Conservation (phyloP, 2,113 vertebrate species). For the Scartelaos histophorus region DNA sequence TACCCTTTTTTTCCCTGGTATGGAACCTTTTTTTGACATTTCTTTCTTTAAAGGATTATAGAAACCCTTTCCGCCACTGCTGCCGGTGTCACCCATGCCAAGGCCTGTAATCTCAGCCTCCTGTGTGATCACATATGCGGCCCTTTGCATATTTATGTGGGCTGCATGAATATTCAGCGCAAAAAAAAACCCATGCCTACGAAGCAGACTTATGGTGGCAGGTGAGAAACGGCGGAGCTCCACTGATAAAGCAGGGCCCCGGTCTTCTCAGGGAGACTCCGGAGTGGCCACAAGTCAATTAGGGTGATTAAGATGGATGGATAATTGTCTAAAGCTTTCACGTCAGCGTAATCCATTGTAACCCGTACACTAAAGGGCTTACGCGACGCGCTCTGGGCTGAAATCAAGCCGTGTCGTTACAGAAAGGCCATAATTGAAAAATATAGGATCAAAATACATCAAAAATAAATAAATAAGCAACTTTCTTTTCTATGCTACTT, state of each 20-base stretch:
- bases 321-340: constrained; percentile 53
- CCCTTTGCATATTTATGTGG: constrained; percentile 22
- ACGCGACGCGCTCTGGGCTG: constrained; percentile 32
- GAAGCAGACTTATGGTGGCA: constrained; percentile 8
- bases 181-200: constrained; percentile 4
- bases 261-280: constrained; percentile 34
- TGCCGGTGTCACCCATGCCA: constrained; percentile 17
- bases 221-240: constrained; percentile 27
- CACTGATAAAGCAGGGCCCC: constrained; percentile 1
- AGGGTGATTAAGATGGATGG: constrained; percentile 53
- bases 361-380: constrained; percentile 34
- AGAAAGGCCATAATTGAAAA: not conserved
- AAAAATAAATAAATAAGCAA: too few species aligned
- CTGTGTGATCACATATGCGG: constrained; percentile 17
- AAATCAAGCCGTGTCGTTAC: not conserved
- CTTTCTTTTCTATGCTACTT: too few species aligned
- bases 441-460: not conserved
- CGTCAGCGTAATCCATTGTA: constrained; percentile 48
- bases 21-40: not conserved
- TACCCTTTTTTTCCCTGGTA: not conserved
- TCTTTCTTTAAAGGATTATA: constrained; percentile 13
- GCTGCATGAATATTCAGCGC: constrained; percentile 15
- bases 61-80: constrained; percentile 24
- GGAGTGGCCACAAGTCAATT: constrained; percentile 46
- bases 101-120: constrained; percentile 31